A percentile compares a stretch with the other conserved stretches of the same genome.
Conservation (phyloP, 2,797 vertebrate genomes). For the Pseudomugil gertrudae region DNA sequence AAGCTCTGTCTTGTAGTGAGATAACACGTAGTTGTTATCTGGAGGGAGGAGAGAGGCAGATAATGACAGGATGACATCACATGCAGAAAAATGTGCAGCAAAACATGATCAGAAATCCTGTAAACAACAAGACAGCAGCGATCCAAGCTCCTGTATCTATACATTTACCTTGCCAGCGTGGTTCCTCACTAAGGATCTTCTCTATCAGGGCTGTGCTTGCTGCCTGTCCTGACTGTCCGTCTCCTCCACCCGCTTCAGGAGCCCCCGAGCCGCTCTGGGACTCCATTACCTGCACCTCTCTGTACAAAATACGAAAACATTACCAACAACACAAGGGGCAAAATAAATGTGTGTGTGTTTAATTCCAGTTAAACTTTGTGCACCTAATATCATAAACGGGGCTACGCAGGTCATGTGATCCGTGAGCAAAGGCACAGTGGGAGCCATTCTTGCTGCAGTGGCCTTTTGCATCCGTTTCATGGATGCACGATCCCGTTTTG, state of each 20-base stretch:
- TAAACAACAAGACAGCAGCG: not conserved
- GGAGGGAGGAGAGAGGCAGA: not conserved
- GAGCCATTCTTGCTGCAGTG: slow-evolving; percentile 98
- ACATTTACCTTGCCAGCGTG: slow-evolving; percentile 94
- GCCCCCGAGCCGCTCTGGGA: slow-evolving; percentile 90
- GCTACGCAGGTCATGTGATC: slow-evolving; percentile 95
- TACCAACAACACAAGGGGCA: fast-evolving
- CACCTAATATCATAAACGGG: slow-evolving; percentile 97
- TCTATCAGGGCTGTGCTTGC: slow-evolving; percentile 98
- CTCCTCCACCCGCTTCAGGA: slow-evolving; percentile 88
- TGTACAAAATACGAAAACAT: slow-evolving; percentile 59
- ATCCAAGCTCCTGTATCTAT: not conserved
- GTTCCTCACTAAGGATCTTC: slow-evolving; percentile 95
- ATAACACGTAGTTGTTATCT: slow-evolving; percentile 96
- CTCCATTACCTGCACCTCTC: slow-evolving; percentile 97
- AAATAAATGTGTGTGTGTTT: not conserved
- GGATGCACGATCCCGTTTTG: slow-evolving; percentile 98
- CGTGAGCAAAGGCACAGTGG: slow-evolving; percentile 97
- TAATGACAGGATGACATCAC: not conserved
- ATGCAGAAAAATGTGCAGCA: not conserved
- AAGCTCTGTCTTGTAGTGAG: slow-evolving; percentile 98
- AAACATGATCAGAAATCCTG: not conserved
- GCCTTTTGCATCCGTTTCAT: slow-evolving; percentile 96
- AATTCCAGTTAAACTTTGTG: not conserved
- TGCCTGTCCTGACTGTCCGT: slow-evolving; percentile 93